Percentiles rank a stretch among this genome's conserved stretches.
These are phyloP conservation scores for Alouatta palliata DNA, from an alignment of 2,113 vertebrate species.

Conservation along the genomic window DNA sequence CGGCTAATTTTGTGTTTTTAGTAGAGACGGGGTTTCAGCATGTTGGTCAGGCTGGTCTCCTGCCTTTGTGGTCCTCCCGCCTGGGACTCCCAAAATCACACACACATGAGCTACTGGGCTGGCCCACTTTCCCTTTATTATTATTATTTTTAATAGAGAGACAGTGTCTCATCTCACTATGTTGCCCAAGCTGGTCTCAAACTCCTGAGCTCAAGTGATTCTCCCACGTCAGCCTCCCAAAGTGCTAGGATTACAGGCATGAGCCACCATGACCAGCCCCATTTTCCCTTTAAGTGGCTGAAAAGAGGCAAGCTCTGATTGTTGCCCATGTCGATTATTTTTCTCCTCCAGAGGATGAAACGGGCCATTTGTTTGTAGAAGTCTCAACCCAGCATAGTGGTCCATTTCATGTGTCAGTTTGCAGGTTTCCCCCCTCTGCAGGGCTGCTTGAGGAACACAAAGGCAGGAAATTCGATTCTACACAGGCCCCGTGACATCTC, in stretches of 20 bases:
- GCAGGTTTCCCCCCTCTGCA: fast-evolving
- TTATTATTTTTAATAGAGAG: background rate
- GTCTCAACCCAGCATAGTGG: background rate
- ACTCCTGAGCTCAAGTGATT: too few relatives aligned
- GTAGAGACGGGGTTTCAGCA: too few relatives aligned
- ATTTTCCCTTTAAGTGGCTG: background rate
- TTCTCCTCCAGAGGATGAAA: background rate
- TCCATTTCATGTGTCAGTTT: background rate
- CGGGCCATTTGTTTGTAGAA: background rate
- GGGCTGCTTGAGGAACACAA: background rate
- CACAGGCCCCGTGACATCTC: background rate
- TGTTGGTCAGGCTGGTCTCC: too few relatives aligned
- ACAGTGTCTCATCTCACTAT: too few relatives aligned
- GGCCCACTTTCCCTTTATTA: too few relatives aligned
- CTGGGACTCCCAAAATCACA: too few relatives aligned
- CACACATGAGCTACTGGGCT: too few relatives aligned
- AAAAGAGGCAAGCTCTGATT: background rate
- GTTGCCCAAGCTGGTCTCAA: too few relatives aligned
- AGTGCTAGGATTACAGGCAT: background rate
- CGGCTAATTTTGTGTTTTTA: too few relatives aligned
- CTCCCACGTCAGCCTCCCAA: too few relatives aligned
- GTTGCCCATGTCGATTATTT: background rate
- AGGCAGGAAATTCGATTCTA: constrained; percentile 33
- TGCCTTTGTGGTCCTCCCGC: too few relatives aligned
- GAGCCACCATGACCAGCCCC: background rate